Evolutionary conservation across 2,797 vertebrate genomes (phyloP).

Genomic region (Chelon labrosus): DNA sequence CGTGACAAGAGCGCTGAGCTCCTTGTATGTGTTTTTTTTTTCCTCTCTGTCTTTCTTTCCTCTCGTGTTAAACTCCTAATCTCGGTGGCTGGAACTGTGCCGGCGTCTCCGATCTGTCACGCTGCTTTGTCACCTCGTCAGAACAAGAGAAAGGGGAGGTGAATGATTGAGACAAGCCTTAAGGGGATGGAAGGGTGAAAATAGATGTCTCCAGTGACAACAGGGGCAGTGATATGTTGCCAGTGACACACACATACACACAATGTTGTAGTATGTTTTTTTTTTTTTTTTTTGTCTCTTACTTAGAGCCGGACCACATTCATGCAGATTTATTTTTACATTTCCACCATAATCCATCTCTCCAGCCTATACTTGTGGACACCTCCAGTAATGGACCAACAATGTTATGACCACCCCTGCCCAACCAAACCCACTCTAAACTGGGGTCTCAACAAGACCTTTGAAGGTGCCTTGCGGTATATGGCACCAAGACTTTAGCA

Average conservation of each 20-base stretch:
- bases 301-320: neutral
- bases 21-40: slow-evolving; percentile 26
- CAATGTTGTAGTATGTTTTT: neutral
- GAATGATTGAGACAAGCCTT: slow-evolving; percentile 54
- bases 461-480: neutral
- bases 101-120: slow-evolving; percentile 59
- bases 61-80: slow-evolving; percentile 66
- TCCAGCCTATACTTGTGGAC: neutral
- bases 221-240: slow-evolving; percentile 57
- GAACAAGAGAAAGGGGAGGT: slow-evolving; percentile 52
- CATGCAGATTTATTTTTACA: neutral
- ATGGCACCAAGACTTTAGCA: neutral
- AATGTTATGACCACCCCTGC: too few relatives aligned
- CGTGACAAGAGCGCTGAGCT: slow-evolving; percentile 55
- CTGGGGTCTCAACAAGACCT: neutral
- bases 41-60: slow-evolving; percentile 19
- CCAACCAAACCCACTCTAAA: too few relatives aligned
- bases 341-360: neutral
- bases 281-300: neutral
- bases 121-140: slow-evolving; percentile 69
- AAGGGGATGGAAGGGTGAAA: slow-evolving; percentile 37
- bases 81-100: slow-evolving; percentile 68
- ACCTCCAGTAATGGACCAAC: too few relatives aligned
- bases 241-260: slow-evolving; percentile 35
- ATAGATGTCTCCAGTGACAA: slow-evolving; percentile 59